Conservation (phyloP, 2,113 vertebrate species). For the Chaetura pelagica region DNA sequence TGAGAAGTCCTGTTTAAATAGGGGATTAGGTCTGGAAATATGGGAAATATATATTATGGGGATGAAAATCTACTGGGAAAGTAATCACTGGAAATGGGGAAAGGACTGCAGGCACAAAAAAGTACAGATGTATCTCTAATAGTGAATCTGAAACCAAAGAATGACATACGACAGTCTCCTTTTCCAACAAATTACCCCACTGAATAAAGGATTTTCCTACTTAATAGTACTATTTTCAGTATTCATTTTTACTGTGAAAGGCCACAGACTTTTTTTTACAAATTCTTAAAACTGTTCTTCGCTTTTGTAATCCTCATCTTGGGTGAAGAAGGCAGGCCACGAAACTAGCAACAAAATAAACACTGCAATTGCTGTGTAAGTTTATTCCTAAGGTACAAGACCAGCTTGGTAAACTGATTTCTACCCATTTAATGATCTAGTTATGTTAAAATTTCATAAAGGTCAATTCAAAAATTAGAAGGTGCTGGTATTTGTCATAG, state of each 20-base stretch:
- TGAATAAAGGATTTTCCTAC: neutral
- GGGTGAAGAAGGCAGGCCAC: neutral
- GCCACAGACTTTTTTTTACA: neutral
- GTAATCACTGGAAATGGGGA: neutral
- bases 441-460: neutral
- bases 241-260: neutral
- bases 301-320: neutral
- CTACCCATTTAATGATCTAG: neutral
- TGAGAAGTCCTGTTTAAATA: neutral
- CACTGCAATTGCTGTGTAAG: neutral
- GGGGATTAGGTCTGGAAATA: neutral
- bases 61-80: neutral
- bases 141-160: neutral
- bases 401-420: neutral
- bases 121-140: neutral
- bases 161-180: neutral
- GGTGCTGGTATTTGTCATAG: neutral
- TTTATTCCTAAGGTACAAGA: neutral
- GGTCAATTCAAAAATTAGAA: neutral
- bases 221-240: neutral
- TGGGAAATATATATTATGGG: neutral
- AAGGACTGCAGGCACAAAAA: neutral
- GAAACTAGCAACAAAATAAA: neutral
- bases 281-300: neutral
- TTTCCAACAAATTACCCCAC: neutral